A percentile compares a stretch with the other conserved stretches of the same genome.
These are phyloP conservation scores for Lophius americanus DNA, from an alignment of 2,797 vertebrate genomes.

Conservation along the genomic window DNA sequence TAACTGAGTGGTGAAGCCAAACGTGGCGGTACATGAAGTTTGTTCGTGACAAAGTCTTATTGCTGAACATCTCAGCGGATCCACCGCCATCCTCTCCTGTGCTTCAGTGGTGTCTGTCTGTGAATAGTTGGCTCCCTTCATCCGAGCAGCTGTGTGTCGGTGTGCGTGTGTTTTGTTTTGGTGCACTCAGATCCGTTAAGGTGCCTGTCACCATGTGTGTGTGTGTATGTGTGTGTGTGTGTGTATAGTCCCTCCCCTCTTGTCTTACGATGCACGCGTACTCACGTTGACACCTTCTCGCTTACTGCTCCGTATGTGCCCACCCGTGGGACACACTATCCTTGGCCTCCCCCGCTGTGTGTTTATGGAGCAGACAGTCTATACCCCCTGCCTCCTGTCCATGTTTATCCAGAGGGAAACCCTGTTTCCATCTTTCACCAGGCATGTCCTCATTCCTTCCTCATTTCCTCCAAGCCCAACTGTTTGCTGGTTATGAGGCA, in stretches of 20 bases:
- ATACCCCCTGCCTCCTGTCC: constrained; percentile 31
- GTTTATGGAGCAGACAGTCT: constrained; percentile 50
- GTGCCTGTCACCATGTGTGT: background rate
- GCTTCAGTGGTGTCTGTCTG: constrained; percentile 31
- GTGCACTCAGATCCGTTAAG: constrained; percentile 22
- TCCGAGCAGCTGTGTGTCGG: constrained; percentile 61
- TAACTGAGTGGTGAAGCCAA: constrained; percentile 1
- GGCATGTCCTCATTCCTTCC: constrained; percentile 55
- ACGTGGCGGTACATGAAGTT: no score
- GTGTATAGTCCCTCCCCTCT: background rate
- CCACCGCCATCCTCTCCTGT: constrained; percentile 57
- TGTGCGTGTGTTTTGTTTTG: constrained; percentile 55
- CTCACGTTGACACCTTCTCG: constrained; percentile 71
- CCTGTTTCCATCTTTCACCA: constrained; percentile 60
- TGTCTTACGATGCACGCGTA: constrained; percentile 40
- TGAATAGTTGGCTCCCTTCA: constrained; percentile 55
- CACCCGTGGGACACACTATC: constrained; percentile 57
- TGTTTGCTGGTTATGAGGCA: constrained; percentile 37
- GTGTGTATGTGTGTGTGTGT: constrained; percentile 6
- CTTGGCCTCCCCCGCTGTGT: constrained; percentile 22
- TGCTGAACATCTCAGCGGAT: constrained; percentile 55
- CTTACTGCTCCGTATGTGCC: constrained; percentile 48
- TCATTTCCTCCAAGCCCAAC: constrained; percentile 35
- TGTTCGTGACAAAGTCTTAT: constrained; percentile 1
- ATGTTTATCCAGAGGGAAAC: constrained; percentile 47